Evolutionary conservation across 2,888 invertebrate species (phyloP), one percentile per base, ranked within the genome.

Genomic region (Lapara coniferarum): DNA sequence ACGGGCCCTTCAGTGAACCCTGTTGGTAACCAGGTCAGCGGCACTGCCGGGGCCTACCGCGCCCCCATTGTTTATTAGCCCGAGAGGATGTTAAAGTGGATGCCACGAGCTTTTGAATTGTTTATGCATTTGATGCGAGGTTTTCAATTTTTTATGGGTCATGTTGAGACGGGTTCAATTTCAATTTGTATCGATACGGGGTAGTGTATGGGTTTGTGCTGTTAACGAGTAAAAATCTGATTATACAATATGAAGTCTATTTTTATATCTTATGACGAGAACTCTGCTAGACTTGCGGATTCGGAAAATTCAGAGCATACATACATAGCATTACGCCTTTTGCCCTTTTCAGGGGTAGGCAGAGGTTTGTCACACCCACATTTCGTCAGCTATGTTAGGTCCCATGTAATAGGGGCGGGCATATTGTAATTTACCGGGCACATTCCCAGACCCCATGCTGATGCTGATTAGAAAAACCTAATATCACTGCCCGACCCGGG

Each of bases 31-130:
- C 63, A 46, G 63, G 49, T 63, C 63, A 63, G 46, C 49, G 63
- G 10, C 19, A n/a, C 59, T 37, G 59, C 55, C 16, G 37, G 19
- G 37, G 57, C 14, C 57, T 30, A 63, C 63, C 63, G 46, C 63
- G 49, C 49, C 63, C 59, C 16, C 49, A 19, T 19, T 63, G 63
- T 63, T 63, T 63, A 63, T 63, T 63, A 63, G 49, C 63, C 46
- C 49, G 63, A 63, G 49, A 63, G 63, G 59, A 63, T 63, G 46
- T 46, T 19, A 16, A 63, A 63, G 13, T 63, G 49, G 44, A 44
- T 44, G 59, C 44, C 49, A 46, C 46, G 59, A 46, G 59, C 63
- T 63, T 46, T 49, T 46, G 49, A 49, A 63, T 63, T 49, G 63
- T 49, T 49, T 63, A 63, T 63, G 63, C 63, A 49, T 63, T 19